phyloP scores from a whole-genome alignment of 1,140 invertebrate species.

The Aricia agestis region DNA sequence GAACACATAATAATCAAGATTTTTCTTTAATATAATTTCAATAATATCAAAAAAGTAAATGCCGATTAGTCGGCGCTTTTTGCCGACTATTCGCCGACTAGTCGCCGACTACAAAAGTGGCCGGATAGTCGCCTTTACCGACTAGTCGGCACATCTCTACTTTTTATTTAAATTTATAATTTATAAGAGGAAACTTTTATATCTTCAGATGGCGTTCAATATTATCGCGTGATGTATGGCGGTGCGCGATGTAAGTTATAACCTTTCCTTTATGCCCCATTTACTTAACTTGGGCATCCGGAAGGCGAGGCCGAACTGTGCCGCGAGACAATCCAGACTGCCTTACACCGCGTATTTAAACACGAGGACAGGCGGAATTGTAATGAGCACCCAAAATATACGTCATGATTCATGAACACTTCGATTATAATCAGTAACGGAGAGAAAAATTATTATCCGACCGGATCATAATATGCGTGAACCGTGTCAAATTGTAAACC shows the following conservation, averaged over 20 bases:
- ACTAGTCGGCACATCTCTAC: too few species aligned
- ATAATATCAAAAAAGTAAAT: too few species aligned
- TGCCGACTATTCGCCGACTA: too few species aligned
- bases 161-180: too few species aligned
- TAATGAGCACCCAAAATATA: neutral
- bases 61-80: too few species aligned
- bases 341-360: neutral
- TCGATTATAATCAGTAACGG: too few species aligned
- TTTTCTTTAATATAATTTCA: too few species aligned
- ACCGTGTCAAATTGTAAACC: neutral
- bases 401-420: neutral
- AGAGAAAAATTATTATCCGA: neutral
- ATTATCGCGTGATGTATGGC: neutral
- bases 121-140: too few species aligned
- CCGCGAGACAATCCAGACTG: neutral
- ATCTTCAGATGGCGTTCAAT: neutral
- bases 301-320: neutral
- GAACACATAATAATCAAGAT: too few species aligned
- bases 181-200: too few species aligned
- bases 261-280: slow-evolving; percentile 7
- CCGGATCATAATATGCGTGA: neutral
- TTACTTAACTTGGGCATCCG: slow-evolving; percentile 8
- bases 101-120: too few species aligned
- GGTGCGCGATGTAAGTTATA: neutral
- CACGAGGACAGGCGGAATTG: neutral